Evolutionary conservation across 2,113 vertebrate species (phyloP), one percentile per base, ranked within the genome.

Genomic region (Dromas ardeola): DNA sequence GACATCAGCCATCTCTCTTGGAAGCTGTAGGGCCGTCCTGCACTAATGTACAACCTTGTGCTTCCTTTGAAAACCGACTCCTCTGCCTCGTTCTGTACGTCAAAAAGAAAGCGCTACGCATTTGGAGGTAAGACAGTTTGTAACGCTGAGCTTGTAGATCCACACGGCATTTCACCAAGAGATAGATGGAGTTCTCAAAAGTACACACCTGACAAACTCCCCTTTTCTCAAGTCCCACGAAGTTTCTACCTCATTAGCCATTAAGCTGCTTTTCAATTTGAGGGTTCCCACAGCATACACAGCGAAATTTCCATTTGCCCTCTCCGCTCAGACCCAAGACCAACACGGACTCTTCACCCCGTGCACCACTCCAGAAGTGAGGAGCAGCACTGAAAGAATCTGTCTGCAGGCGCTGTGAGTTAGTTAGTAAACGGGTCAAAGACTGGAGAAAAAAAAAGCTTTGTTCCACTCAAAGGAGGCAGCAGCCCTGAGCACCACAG

Each of bases 361-460:
- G 45, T 36, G 16, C 47, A 25, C 11, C 22, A 5, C n/a, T 49
- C 73, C 61, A 29, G 20, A 40, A 43, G 14, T 2, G 0, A 42
- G 17, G 8, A 66, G 13, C 19, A 47, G 27, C 19, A 25, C n/a
- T 10, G 52, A 43, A 50, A 21, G 6, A 36, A 32, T 29, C 19
- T 17, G 11, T n/a, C 66, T 29, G n/a, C 45, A 66, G 49, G 15
- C 50, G 5, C 52, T 42, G 2, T 4, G 40, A 36, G 67, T 7
- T 10, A 7, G 6, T 21, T 16, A 7, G 5, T 26, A 13, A 25
- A 34, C 0, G 1, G 10, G 12, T 38, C 59, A 30, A n/a, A 53
- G 22, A 36, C n/a, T 8, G 8, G 17, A 36, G 61, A 5, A 22
- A 15, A 22, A 18, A 42, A 42, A 42, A 42, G 42, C 42, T 42